Percentiles rank a stretch among this genome's conserved stretches.
phyloP scores from a whole-genome alignment of 2,113 vertebrate species.

The Phalacrocorax carbo region DNA sequence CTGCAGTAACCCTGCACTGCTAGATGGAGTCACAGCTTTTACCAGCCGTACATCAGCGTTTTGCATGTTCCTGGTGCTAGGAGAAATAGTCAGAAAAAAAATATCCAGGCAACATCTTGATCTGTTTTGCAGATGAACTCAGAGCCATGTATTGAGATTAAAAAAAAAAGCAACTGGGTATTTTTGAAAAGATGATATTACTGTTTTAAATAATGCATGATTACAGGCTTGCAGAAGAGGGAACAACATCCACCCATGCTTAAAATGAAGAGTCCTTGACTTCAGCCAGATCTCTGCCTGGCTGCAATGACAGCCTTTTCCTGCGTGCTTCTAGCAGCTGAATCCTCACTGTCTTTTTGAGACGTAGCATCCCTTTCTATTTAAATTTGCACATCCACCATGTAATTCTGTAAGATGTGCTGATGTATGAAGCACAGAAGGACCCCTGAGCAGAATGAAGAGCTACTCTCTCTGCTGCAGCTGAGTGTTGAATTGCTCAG shows the following conservation, averaged over 20 bases:
- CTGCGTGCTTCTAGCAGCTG: not conserved
- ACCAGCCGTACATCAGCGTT: not conserved
- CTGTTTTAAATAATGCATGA: not conserved
- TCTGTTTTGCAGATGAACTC: conserved; percentile 29
- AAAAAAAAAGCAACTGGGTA: not conserved
- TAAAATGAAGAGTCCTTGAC: conserved; percentile 32
- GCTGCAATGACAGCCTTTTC: not conserved
- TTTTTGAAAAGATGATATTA: conserved; percentile 33
- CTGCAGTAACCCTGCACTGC: not conserved
- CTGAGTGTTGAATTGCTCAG: not conserved
- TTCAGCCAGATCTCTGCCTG: conserved; percentile 1
- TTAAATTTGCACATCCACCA: conserved; percentile 12
- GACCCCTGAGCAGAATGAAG: conserved; percentile 26
- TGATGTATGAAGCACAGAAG: conserved; percentile 6
- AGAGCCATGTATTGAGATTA: not conserved
- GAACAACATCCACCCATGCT: not conserved
- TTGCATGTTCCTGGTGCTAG: not conserved
- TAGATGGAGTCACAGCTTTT: conserved; percentile 16
- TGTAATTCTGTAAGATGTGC: conserved; percentile 10
- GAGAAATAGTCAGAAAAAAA: conserved; percentile 3
- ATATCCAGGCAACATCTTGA: conserved; percentile 10
- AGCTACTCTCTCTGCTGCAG: not conserved
- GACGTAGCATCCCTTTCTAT: not conserved
- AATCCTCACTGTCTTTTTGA: not conserved
- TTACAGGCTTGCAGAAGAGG: not conserved